Conservation (phyloP, 2,888 invertebrate species). For the Melitaea athalia region DNA sequence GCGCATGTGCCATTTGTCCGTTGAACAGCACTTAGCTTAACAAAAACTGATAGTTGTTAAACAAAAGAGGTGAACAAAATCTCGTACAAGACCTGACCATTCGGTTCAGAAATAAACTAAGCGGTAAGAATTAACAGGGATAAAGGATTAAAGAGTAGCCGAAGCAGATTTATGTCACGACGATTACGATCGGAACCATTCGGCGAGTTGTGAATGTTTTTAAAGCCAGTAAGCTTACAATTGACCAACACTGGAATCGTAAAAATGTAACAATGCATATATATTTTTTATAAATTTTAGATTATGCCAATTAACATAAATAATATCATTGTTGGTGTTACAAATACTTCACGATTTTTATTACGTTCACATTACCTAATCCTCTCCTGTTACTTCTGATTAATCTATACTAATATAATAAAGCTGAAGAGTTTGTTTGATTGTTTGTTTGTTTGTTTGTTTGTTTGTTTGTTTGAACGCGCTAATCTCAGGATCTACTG, state of each 20-base stretch:
- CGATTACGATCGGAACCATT: conserved; percentile 77
- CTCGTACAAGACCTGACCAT: conserved; percentile 75
- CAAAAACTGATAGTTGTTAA: conserved; percentile 81
- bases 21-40: conserved; percentile 80
- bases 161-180: conserved; percentile 80
- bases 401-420: too few relatives aligned
- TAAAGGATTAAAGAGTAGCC: conserved; percentile 82
- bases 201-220: conserved; percentile 69
- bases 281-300: background rate
- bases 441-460: too few relatives aligned
- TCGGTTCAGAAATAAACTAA: conserved; percentile 80
- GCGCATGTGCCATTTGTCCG: conserved; percentile 74
- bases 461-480: too few relatives aligned
- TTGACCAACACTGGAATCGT: conserved; percentile 36
- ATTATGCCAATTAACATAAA: background rate
- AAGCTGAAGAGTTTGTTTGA: too few relatives aligned
- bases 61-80: conserved; percentile 76
- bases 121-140: conserved; percentile 82
- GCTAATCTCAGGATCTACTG: too few relatives aligned
- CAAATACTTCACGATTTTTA: too few relatives aligned
- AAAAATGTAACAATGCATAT: conserved; percentile 24
- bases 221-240: conserved; percentile 45
- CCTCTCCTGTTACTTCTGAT: too few relatives aligned
- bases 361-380: too few relatives aligned
- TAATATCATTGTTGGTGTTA: background rate